Evolutionary conservation across 2,113 vertebrate species (phyloP), one percentile per base, ranked within the genome.

Genomic region (Datnioides undecimradiatus): DNA sequence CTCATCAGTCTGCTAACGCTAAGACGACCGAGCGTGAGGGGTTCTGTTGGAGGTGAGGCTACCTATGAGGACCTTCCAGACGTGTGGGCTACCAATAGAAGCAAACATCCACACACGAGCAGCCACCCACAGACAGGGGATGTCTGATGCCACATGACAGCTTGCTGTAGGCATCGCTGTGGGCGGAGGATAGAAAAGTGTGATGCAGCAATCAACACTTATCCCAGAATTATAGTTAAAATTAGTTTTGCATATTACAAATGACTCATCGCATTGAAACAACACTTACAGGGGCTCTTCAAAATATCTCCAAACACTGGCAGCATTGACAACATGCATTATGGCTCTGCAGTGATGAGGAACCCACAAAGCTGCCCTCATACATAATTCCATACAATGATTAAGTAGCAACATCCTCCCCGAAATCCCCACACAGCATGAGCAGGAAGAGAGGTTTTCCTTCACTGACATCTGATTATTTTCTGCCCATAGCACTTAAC

Each of bases 181-280:
- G 55, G 76, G 79, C 5, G 60, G 64, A 70, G 51, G 59, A 78
- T 67, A 71, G 68, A 58, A 79, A 72, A 49, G 76, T 77, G 65
- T 85, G 79, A 82, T 64, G 52, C 23, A 13, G 66, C 71, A 85
- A 79, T 79, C 79, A 69, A 79, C 79, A 79, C 81, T 70, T 70
- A 63, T 73, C 63, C 40, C 62, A 83, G 55, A 75, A 69, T 51
- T 64, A 57, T 36, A 58, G 54, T 80, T 80, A 67, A 43, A 73
- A 86, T 86, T 86, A 69, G 65, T 70, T 71, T 55, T 76, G 45
- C 74, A 70, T 66, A 76, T 82, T 62, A 36, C 59, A 76, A 58
- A 76, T 75, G 72, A 86, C 73, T 79, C 72, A 84, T 73, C 49
- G 74, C 76, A 64, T 71, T 6, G 2, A 76, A 67, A 31, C 29